Conservation (phyloP, 2,797 vertebrate genomes). For the Channallabes apus region DNA sequence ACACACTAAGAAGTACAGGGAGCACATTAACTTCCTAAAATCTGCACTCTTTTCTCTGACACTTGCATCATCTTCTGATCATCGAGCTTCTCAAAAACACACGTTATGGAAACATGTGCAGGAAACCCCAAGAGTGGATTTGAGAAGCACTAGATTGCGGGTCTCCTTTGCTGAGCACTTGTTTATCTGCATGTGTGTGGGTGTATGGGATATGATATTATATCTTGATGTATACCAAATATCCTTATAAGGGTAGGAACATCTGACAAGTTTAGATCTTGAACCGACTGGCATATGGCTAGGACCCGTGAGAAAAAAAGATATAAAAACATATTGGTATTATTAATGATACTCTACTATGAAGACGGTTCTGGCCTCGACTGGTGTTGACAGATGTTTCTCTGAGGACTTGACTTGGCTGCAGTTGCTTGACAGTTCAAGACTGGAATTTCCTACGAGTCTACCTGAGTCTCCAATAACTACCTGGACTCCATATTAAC, state of each 20-base stretch:
- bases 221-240: neutral
- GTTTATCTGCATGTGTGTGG: neutral
- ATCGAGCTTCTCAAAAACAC: neutral
- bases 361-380: no score
- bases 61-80: neutral
- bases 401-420: no score
- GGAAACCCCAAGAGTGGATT: neutral
- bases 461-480: no score
- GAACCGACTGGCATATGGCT: neutral
- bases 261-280: neutral
- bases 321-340: neutral
- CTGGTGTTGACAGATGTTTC: no score
- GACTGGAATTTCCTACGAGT: no score
- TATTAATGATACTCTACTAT: no score
- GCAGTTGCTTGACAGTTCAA: no score
- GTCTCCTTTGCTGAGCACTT: neutral
- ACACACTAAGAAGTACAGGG: constrained; percentile 12
- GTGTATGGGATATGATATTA: neutral
- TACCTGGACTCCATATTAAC: no score
- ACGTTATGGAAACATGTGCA: neutral
- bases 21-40: neutral
- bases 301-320: neutral
- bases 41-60: neutral
- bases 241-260: neutral
- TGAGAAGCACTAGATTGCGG: neutral